Evolutionary conservation across 2,888 invertebrate species (phyloP).

Genomic region (Hymenopus coronatus): DNA sequence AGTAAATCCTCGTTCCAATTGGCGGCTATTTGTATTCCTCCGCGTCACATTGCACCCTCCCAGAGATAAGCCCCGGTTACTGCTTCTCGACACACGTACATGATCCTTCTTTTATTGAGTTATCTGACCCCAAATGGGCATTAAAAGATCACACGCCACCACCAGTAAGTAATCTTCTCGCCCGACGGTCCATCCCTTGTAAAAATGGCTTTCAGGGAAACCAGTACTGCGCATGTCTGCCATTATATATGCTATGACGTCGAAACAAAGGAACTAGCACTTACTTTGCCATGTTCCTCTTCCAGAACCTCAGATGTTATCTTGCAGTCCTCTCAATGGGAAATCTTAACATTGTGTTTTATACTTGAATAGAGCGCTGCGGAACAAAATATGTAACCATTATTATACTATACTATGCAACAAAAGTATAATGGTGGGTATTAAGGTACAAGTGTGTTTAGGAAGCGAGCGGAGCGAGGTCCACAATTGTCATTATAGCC

Average conservation of each 20-base stretch:
- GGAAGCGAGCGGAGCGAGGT: too few relatives aligned
- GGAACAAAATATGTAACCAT: too few relatives aligned
- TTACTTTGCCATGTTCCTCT: too few relatives aligned
- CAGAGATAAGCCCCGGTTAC: slow-evolving; percentile 5
- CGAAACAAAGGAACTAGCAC: neutral
- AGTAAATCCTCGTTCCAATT: slow-evolving; percentile 11
- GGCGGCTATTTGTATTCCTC: slow-evolving; percentile 27
- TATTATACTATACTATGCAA: too few relatives aligned
- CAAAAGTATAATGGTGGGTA: too few relatives aligned
- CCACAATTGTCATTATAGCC: too few relatives aligned
- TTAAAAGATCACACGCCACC: slow-evolving; percentile 27
- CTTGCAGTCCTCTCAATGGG: too few relatives aligned
- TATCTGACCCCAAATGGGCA: slow-evolving; percentile 29
- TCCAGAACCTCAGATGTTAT: too few relatives aligned
- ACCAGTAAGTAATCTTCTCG: neutral
- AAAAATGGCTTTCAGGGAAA: neutral
- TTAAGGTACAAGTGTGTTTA: too few relatives aligned
- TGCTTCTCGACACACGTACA: neutral
- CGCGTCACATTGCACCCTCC: neutral
- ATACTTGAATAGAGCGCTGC: too few relatives aligned
- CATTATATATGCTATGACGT: neutral
- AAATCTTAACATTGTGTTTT: too few relatives aligned
- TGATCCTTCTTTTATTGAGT: slow-evolving; percentile 24
- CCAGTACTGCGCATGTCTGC: neutral
- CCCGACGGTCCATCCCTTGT: neutral